Conservation (phyloP, 2,888 invertebrate genomes). For the Caradrina clavipalpis region DNA sequence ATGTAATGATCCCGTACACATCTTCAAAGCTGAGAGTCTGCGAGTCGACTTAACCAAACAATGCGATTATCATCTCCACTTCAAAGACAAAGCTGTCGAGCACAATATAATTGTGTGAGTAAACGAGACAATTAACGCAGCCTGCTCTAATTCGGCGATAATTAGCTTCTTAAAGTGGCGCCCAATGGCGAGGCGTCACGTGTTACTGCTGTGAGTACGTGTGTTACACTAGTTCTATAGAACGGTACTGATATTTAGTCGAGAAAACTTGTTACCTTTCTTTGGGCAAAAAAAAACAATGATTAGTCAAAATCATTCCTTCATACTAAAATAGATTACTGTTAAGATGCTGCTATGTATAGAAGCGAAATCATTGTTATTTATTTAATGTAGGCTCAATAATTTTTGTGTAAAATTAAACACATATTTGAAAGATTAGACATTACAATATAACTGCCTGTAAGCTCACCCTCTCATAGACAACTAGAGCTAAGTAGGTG, state of each 20-base stretch:
- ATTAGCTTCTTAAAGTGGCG: constrained; percentile 39
- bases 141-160: constrained; percentile 40
- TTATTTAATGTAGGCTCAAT: too few relatives aligned
- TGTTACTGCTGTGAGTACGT: background rate
- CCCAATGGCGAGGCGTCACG: background rate
- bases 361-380: too few relatives aligned
- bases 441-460: background rate
- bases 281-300: too few relatives aligned
- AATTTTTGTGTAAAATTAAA: too few relatives aligned
- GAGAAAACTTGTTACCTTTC: background rate
- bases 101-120: constrained; percentile 46
- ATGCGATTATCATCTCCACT: constrained; percentile 43
- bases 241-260: background rate
- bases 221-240: background rate
- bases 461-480: background rate
- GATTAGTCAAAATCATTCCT: too few relatives aligned
- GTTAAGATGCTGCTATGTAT: too few relatives aligned
- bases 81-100: constrained; percentile 44
- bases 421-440: too few relatives aligned
- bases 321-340: too few relatives aligned
- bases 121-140: constrained; percentile 54
- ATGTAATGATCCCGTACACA: constrained; percentile 30
- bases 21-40: constrained; percentile 24
- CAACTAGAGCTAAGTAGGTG: constrained; percentile 4
- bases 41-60: constrained; percentile 31